These are phyloP conservation scores for Oxyura jamaicensis DNA, from an alignment of 2,113 vertebrate genomes.

Conservation along the genomic window DNA sequence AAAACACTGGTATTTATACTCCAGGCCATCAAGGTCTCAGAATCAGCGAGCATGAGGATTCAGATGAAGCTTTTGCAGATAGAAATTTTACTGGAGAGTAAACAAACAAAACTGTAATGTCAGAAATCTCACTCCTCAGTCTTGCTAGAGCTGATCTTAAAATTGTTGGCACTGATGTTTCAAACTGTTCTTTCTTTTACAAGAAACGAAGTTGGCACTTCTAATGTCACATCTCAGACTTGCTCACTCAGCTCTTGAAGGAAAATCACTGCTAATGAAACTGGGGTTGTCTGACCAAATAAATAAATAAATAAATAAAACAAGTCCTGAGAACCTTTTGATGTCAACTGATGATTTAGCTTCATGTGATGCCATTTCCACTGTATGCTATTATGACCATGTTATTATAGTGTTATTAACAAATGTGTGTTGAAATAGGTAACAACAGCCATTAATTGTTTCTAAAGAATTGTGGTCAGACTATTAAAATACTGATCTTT, in stretches of 20 bases:
- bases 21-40: not conserved
- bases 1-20: not conserved
- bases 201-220: not conserved
- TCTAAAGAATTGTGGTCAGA: not conserved
- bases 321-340: not conserved
- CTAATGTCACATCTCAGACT: not conserved
- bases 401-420: not conserved
- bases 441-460: not conserved
- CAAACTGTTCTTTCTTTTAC: not conserved
- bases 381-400: not conserved
- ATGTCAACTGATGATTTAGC: not conserved
- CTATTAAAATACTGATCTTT: not conserved
- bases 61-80: not conserved
- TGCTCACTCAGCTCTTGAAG: not conserved
- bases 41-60: not conserved
- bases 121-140: not conserved
- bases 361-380: not conserved
- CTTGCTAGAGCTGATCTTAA: not conserved
- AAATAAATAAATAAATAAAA: no score
- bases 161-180: not conserved
- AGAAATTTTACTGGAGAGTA: not conserved
- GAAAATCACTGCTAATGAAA: not conserved
- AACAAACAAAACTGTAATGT: not conserved
- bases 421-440: not conserved
- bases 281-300: not conserved